Evolutionary conservation across 2,797 vertebrate genomes (phyloP), one percentile per base, ranked within the genome.

Genomic region (Pithecia hirsuta): DNA sequence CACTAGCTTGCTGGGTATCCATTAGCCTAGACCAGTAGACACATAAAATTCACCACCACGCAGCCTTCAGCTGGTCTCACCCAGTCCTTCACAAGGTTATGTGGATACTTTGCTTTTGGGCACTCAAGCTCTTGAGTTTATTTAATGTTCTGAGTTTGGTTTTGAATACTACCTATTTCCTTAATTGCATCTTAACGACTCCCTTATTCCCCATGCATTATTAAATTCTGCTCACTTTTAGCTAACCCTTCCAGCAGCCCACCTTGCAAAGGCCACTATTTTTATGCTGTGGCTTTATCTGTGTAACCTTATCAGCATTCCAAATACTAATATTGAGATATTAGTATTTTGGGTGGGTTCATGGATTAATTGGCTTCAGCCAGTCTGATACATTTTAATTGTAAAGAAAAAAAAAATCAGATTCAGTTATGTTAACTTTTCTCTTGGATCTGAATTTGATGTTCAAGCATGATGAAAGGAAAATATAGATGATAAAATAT

Each of bases 131-230:
- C 61, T 83, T 12, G 33, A 10, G 14, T 90, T 97, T 95, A 79
- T 79, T 94, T 80, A 48, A 48, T 33, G 79, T 97, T 94, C 50
- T 44, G 70, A 44, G 41, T 82, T 95, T 86, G 19, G 3, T 87
- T 82, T 33, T 89, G 59, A 85, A 78, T 87, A 46, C 59, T 50
- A 4, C 9, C 30, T 92, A 4, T 22, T 26, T 94, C 76, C 46
- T 80, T 91, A 67, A 81, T 5, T 95, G 20, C 44, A 72, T 80
- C 48, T 91, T 96, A 91, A 70, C 7, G 26, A 50, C 24, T 78
- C 39, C 46, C 91, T 91, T 78, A 91, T 88, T 76, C 64, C 33
- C 70, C 13, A 7, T 46, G 13, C 72, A 87, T 87, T 30, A 78
- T 26, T 72, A 64, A 76, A 50, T 91, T 67, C 57, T 57, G 22